Base-by-base conservation (phyloP, 1,140 invertebrate genomes). In the Ooceraea biroi region DNA sequence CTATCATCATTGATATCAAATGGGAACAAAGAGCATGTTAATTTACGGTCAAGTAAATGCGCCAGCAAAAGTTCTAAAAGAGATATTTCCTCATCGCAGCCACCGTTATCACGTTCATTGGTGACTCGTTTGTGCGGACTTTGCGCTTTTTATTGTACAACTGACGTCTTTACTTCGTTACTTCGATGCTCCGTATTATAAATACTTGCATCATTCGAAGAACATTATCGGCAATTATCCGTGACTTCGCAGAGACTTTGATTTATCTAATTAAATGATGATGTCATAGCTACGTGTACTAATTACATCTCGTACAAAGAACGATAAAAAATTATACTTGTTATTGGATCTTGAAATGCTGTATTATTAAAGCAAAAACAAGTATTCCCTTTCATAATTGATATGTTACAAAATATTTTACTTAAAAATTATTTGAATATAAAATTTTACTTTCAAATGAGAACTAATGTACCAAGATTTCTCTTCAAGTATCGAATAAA, bases 101-200 rank as follows among this genome's bases (percentile, higher is more conserved):
- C 36, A 46, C 7, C 4, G 65, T 69, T 80, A 57, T 80, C 76
- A 41, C 3, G 41, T 8, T 5, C 46, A 69, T 46, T 66, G 17
- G 12, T 46, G 50, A 57, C 44, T 80, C n/a, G 12, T 27, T 22
- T 3, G 12, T 22, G 48, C 55, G 86, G 71, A 89, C 89, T 88
- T 90, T 90, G 84, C 12, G 12, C 80, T 82, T 80, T n/a, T 85
- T 44, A n/a, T 69, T 88, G 82, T 83, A 50, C 69, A 80, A 89
- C 55, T 68, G 76, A 88, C 46, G 52, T 83, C 7, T 36, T 82
- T 84, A 85, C 76, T 66, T 55, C 27, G 41, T 52, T 44, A 25
- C 60, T 73, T 41, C 48, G 12, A 2, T 36, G 25, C 14, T 69
- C 5, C 36, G 19, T 41, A 11, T 27, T 72, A 17, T 61, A 0